Base-by-base conservation (phyloP, 2,888 invertebrate species). In the Torymus texanus region DNA sequence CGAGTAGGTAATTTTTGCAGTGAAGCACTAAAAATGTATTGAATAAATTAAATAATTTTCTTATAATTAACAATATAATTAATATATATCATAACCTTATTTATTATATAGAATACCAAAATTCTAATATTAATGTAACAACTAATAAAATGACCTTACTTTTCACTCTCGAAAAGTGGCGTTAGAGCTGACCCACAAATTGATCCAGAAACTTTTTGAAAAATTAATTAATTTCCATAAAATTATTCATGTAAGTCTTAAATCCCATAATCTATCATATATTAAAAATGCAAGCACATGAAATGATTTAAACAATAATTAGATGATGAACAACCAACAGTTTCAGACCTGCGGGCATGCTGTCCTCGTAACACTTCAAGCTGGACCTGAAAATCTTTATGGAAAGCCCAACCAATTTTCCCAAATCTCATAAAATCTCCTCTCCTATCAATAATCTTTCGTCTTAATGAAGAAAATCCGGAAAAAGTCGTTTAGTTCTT, bases 311-410 rank as follows among this genome's bases (percentile, higher is more conserved):
- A 1, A 68, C 56, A 55, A 79, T 51, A 62, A 79, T 75, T 62
- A 66, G 16, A 72, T 50, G 2, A n/a, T 29, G 21, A 2, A 51
- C 12, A 78, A 63, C 24, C n/a, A 68, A 2, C 53, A 62, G 12
- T 13, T 21, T 2, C 53, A 65, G 21, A 51, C 16, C 5, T 56
- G 18, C 2, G 12, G 59, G 18, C 41, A 61, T 62, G 63, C 8
- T n/a, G 50, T 63, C 24, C 18, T 68, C 70, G 74, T 0, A 5
- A 10, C 24, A 13, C 62, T 75, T 21, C 81, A 81, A 81, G 75
- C 71, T 81, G 78, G 67, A 75, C 13, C 72, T 75, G 59, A 63
- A 81, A 78, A 58, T 66, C 63, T 51, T 13, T n/a, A 1, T 2
- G 29, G 16, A 78, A 75, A 66, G 4, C 55, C n/a, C 0, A 4